Percentiles rank a stretch among this genome's conserved stretches.
Conservation (phyloP, 1,140 invertebrate genomes). For the Drosophila pseudoobscura region DNA sequence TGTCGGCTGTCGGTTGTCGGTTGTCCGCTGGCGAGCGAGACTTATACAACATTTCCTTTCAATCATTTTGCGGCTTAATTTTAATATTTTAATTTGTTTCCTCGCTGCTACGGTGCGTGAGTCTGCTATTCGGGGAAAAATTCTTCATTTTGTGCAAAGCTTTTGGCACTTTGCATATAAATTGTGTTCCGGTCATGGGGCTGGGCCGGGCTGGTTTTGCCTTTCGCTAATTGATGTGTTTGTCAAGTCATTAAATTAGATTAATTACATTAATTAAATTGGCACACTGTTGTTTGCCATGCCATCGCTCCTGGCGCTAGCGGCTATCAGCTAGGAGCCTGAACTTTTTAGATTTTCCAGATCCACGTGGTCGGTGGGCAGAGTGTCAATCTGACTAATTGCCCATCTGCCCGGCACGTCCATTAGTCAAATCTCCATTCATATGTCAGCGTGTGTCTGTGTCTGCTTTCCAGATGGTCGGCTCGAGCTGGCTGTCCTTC, state of each 20-base stretch:
- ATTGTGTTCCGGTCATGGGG: conserved; percentile 52
- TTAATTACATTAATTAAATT: conserved; percentile 83
- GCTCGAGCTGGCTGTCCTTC: too few species aligned
- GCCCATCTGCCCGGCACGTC: conserved; percentile 32
- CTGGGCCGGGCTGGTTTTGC: conserved; percentile 11
- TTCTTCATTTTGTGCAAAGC: conserved; percentile 51
- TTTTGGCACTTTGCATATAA: conserved; percentile 76
- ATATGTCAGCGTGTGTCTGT: conserved; percentile 14
- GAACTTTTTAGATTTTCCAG: conserved; percentile 4
- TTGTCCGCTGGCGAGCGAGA: conserved; percentile 13
- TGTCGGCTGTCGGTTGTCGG: too few species aligned
- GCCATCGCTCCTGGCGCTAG: conserved; percentile 17
- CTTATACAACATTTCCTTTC: conserved; percentile 71
- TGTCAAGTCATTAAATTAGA: conserved; percentile 83
- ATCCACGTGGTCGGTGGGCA: conserved; percentile 12
- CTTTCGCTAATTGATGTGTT: conserved; percentile 79
- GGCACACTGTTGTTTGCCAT: conserved; percentile 23
- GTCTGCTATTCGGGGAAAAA: conserved; percentile 18
- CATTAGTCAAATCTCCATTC: conserved; percentile 50
- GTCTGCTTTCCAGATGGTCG: conserved; percentile 4
- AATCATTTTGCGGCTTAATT: conserved; percentile 82
- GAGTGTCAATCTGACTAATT: conserved; percentile 63
- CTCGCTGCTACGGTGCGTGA: conserved; percentile 39
- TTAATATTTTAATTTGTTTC: conserved; percentile 82
- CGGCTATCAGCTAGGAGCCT: too few species aligned